Percentiles rank a stretch among this genome's conserved stretches.
Evolutionary conservation across 2,113 vertebrate genomes (phyloP).

Genomic region (Hiodon alosoides): DNA sequence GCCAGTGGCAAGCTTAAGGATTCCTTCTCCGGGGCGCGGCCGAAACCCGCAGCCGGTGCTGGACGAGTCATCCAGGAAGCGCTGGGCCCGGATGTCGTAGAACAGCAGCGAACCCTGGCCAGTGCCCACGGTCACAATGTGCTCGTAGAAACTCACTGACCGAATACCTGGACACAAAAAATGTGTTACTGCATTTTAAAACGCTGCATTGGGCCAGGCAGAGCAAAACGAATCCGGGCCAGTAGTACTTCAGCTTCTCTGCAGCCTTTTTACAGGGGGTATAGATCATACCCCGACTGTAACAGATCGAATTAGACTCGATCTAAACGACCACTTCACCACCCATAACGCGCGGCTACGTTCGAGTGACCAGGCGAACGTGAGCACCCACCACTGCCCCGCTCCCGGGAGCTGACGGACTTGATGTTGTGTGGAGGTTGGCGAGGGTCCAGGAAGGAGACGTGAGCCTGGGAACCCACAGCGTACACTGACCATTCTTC

Average conservation of each 20-base stretch:
- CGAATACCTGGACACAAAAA: conserved; percentile 74
- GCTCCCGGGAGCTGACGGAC: conserved; percentile 87
- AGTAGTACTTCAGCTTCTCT: too few species aligned
- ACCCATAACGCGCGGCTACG: neutral
- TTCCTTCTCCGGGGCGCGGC: conserved; percentile 74
- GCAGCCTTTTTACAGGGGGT: too few species aligned
- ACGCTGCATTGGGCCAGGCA: too few species aligned
- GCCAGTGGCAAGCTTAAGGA: conserved; percentile 86
- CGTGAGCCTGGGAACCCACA: conserved; percentile 93
- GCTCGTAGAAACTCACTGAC: conserved; percentile 96
- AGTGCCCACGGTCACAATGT: conserved; percentile 95
- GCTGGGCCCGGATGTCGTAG: conserved; percentile 92
- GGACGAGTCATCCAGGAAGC: conserved; percentile 79
- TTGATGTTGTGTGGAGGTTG: conserved; percentile 83
- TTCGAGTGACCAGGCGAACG: neutral
- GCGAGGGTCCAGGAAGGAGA: conserved; percentile 93
- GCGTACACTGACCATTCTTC: conserved; percentile 97
- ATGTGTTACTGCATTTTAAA: neutral
- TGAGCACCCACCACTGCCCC: conserved; percentile 81
- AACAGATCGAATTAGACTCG: too few species aligned
- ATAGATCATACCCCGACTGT: too few species aligned
- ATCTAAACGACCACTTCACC: neutral
- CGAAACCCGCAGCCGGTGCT: conserved; percentile 58
- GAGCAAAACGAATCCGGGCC: too few species aligned
- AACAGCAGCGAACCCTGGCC: conserved; percentile 92